Conservation (phyloP, 37 sponge, comb jelly and placozoan genomes). For the Mnemiopsis leidyi region DNA sequence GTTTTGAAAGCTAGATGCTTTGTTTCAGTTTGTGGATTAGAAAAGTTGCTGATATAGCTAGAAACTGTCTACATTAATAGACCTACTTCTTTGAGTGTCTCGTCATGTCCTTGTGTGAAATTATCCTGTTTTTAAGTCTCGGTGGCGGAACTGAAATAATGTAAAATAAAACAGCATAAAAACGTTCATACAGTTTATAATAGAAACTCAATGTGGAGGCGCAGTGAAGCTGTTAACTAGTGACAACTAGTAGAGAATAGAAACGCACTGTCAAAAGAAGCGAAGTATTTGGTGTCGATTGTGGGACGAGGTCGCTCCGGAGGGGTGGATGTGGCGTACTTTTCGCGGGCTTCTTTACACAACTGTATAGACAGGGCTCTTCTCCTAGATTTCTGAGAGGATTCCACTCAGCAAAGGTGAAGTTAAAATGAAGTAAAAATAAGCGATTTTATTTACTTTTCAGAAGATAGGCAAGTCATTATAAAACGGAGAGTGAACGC, state of each 20-base stretch:
- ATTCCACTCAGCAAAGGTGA: no score
- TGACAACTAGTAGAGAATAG: not conserved
- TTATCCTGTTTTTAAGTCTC: not conserved
- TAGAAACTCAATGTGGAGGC: not conserved
- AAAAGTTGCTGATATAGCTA: no score
- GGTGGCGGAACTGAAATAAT: constrained; percentile 53
- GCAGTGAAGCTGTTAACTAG: no score
- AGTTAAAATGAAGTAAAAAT: no score
- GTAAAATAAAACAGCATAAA: not conserved
- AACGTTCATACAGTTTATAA: not conserved
- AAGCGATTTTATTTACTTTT: no score
- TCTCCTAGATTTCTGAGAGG: constrained; percentile 33
- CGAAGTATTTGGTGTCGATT: constrained; percentile 36
- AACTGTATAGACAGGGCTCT: constrained; percentile 44
- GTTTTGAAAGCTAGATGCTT: no score
- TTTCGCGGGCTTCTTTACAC: constrained; percentile 49
- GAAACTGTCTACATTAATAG: not conserved
- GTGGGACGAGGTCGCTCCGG: constrained; percentile 41
- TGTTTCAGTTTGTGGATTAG: no score
- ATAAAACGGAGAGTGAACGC: no score
- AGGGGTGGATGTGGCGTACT: not conserved
- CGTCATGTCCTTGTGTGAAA: constrained; percentile 8
- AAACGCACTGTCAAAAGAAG: constrained; percentile 17
- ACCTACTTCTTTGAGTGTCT: constrained; percentile 33
- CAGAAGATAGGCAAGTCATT: no score